These are phyloP conservation scores for Megalopta genalis DNA, from an alignment of 1,140 invertebrate species.

Conservation along the genomic window DNA sequence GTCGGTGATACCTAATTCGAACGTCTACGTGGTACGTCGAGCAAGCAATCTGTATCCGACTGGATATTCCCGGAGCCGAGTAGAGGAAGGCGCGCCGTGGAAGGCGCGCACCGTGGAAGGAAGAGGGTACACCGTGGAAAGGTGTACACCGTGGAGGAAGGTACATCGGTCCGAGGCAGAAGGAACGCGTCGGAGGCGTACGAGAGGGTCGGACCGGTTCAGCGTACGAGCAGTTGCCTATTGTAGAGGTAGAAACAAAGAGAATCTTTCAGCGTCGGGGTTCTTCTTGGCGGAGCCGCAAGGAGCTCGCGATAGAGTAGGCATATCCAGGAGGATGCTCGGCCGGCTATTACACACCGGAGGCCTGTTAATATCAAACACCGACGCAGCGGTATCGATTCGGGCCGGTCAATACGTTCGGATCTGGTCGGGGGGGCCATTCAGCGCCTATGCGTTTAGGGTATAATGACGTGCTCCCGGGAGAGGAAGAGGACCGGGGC, in stretches of 20 bases:
- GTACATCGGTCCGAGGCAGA: too few species aligned
- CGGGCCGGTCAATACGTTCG: not conserved
- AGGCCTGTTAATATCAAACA: not conserved
- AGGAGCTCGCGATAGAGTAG: too few species aligned
- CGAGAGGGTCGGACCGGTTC: conserved; percentile 25
- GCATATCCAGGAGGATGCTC: too few species aligned
- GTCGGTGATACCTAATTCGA: too few species aligned
- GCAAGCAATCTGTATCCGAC: too few species aligned
- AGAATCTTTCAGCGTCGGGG: too few species aligned
- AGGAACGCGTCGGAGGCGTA: not conserved
- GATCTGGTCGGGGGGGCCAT: not conserved
- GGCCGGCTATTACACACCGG: not conserved
- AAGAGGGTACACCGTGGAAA: too few species aligned
- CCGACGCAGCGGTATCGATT: not conserved
- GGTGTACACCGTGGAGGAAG: too few species aligned
- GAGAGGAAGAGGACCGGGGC: not conserved
- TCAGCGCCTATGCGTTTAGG: not conserved
- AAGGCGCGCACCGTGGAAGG: too few species aligned
- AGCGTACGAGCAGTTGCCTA: not conserved
- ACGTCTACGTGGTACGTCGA: too few species aligned
- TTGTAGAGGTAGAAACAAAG: conserved; percentile 33
- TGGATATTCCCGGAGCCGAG: too few species aligned
- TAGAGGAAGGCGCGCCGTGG: too few species aligned
- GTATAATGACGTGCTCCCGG: not conserved
- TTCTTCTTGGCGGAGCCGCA: not conserved